Evolutionary conservation across 2,888 invertebrate genomes (phyloP).

Genomic region (Idaea aversata): DNA sequence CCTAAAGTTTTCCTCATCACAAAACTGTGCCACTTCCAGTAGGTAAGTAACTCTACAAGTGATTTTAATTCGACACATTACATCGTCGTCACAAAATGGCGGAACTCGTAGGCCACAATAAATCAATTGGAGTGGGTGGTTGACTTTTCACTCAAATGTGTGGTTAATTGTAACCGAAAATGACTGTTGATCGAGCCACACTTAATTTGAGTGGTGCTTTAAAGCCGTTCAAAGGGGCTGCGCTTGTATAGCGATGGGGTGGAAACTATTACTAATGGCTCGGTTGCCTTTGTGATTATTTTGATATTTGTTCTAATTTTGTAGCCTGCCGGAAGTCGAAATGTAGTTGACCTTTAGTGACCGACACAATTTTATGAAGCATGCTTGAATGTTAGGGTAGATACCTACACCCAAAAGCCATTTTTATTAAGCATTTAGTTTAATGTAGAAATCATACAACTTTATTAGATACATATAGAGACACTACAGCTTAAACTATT

Average conservation of each 20-base stretch:
- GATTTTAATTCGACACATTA: conserved; percentile 40
- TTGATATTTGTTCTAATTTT: conserved; percentile 57
- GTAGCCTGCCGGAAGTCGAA: conserved; percentile 54
- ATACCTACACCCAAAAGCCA: neutral
- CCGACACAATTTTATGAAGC: conserved; percentile 8
- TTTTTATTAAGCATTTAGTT: neutral
- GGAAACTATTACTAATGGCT: conserved; percentile 62
- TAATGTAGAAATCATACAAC: neutral
- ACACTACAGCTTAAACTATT: neutral
- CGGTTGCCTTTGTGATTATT: conserved; percentile 68
- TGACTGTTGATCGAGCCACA: conserved; percentile 80
- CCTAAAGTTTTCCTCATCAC: neutral
- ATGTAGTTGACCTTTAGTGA: conserved; percentile 48
- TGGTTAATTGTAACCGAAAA: conserved; percentile 81
- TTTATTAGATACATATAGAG: neutral
- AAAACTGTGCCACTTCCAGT: conserved; percentile 20
- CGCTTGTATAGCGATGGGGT: conserved; percentile 46
- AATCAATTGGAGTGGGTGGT: conserved; percentile 81
- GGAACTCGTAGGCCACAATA: conserved; percentile 76
- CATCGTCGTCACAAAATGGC: conserved; percentile 72
- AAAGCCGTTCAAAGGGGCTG: conserved; percentile 58
- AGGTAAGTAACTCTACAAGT: conserved; percentile 7
- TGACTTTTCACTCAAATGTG: conserved; percentile 81
- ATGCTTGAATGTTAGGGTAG: neutral
- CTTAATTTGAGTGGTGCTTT: conserved; percentile 80